phyloP scores from a whole-genome alignment of 2,113 vertebrate genomes.

The Pampusana beccarii region DNA sequence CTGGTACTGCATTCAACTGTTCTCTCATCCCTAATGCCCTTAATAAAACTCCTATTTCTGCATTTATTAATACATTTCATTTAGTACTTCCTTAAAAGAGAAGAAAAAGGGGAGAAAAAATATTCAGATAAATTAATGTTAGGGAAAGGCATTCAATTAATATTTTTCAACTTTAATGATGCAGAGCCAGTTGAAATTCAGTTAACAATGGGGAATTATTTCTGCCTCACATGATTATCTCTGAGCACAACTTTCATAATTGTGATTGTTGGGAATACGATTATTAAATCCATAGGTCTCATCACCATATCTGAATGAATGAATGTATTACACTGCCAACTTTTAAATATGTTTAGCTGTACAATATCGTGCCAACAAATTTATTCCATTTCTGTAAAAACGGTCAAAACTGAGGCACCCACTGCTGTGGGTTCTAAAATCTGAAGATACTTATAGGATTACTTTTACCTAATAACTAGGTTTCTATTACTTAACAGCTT shows the following conservation, averaged over 20 bases:
- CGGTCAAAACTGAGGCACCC: neutral
- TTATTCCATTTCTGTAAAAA: constrained; percentile 36
- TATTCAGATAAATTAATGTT: neutral
- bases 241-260: constrained; percentile 50
- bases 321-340: neutral
- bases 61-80: constrained; percentile 15
- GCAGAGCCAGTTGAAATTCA: constrained; percentile 24
- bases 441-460: neutral
- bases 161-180: constrained; percentile 36
- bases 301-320: constrained; percentile 27
- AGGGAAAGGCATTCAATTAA: constrained; percentile 38
- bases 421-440: neutral
- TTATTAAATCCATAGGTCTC: constrained; percentile 59
- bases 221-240: constrained; percentile 40
- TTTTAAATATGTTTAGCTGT: neutral
- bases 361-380: constrained; percentile 5
- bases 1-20: neutral
- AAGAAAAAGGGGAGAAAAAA: neutral
- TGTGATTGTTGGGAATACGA: constrained; percentile 24
- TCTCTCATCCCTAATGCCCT: neutral
- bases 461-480: neutral
- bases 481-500: constrained; percentile 24
- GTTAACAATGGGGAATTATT: constrained; percentile 23
- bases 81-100: neutral
- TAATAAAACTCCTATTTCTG: neutral